These are phyloP conservation scores for Chrysomela aeneicollis DNA, from an alignment of 2,888 invertebrate genomes.

Conservation along the genomic window DNA sequence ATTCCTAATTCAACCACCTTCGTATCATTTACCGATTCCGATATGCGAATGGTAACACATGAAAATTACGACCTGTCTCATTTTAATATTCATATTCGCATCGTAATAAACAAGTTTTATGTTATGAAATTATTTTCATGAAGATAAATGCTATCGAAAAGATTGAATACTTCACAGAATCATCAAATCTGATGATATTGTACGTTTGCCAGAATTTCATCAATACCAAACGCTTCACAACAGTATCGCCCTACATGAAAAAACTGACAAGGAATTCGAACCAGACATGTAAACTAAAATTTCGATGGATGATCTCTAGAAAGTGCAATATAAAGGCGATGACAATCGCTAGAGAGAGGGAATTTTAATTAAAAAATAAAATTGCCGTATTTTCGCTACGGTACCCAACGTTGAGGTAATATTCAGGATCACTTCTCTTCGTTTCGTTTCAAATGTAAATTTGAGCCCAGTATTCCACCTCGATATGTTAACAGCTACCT, in stretches of 20 bases:
- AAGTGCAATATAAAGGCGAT: not conserved
- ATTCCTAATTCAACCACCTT: too few relatives aligned
- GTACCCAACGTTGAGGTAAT: conserved; percentile 16
- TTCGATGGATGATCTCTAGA: not conserved
- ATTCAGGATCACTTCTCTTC: not conserved
- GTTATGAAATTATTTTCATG: too few relatives aligned
- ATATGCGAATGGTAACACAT: too few relatives aligned
- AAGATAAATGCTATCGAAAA: too few relatives aligned
- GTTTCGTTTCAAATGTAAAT: not conserved
- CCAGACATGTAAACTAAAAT: conserved; percentile 1
- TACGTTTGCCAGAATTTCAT: not conserved
- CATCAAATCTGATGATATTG: too few relatives aligned
- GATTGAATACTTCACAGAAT: too few relatives aligned
- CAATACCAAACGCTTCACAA: not conserved
- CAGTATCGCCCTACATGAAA: not conserved
- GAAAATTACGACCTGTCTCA: too few relatives aligned
- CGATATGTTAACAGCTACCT: not conserved
- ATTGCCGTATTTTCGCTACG: conserved; percentile 6
- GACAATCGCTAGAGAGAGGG: conserved; percentile 7
- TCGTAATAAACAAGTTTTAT: too few relatives aligned
- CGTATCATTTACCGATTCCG: too few relatives aligned
- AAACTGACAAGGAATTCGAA: not conserved
- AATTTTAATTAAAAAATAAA: conserved; percentile 27
- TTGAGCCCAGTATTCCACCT: not conserved
- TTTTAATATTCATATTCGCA: too few relatives aligned